These are phyloP conservation scores for Pristionchus fissidentatus DNA, from an alignment of 2,888 invertebrate species.

Conservation along the genomic window DNA sequence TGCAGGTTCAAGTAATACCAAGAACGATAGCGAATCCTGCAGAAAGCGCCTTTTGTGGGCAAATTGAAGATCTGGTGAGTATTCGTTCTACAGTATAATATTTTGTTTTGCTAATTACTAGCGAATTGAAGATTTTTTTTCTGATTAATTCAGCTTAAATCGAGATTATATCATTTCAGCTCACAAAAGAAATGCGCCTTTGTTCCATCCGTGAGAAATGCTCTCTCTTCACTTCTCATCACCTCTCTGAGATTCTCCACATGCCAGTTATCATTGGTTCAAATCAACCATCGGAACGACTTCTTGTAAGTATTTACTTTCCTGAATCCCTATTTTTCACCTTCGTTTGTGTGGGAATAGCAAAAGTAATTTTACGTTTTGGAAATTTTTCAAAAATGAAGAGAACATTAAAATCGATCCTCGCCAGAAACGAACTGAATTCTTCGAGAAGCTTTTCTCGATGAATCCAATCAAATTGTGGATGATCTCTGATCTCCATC, in stretches of 20 bases:
- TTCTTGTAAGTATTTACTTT: neutral
- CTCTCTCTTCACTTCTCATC: conserved; percentile 23
- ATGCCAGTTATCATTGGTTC: conserved; percentile 11
- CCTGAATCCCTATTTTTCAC: too few relatives aligned
- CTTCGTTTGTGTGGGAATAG: too few relatives aligned
- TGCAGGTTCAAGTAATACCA: neutral
- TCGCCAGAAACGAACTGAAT: neutral
- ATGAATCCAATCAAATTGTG: conserved; percentile 51
- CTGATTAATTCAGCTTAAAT: neutral
- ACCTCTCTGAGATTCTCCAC: neutral
- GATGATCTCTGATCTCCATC: conserved; percentile 63
- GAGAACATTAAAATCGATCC: too few relatives aligned
- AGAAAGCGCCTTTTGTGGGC: neutral
- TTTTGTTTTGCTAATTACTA: too few relatives aligned
- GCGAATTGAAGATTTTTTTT: neutral
- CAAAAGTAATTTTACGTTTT: too few relatives aligned
- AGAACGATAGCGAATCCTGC: neutral
- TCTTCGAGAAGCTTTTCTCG: neutral
- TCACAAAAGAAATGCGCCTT: neutral
- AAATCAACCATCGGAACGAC: neutral
- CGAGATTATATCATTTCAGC: neutral
- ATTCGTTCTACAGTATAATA: too few relatives aligned
- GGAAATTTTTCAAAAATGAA: too few relatives aligned
- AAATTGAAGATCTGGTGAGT: neutral
- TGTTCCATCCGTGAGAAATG: neutral